Base-by-base conservation (phyloP, 1,140 invertebrate species). In the Neotoxoptera formosana region DNA sequence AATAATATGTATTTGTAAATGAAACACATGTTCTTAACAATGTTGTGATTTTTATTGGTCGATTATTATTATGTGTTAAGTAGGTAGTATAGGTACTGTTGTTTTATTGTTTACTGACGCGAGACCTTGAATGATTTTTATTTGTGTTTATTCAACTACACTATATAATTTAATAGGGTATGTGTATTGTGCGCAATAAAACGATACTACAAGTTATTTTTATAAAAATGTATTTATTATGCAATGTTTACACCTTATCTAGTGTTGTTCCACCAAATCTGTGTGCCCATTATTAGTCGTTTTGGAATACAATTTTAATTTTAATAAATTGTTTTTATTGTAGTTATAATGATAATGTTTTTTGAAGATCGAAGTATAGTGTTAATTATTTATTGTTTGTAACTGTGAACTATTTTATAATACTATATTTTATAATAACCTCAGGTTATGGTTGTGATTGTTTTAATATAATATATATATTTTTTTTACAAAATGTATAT, bases 401-500 rank as follows among this genome's bases (percentile, higher is more conserved):
- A 30, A 90, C 53, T 30, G 36, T 90, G 7, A 45, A 90, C 36
- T 67, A 89, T 89, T 89, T 89, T 89, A 56, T 51, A 53, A 51
- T 88, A 34, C 56, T 67, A 48, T 90, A 67, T 90, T 90, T 90
- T 67, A 67, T 67, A 90, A 47, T 67, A 41, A 90, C 53, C 89
- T 45, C 36, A 45, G 60, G 60, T 76, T 76, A n/a, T 21, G 89
- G 89, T 90, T 90, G 89, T 90, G 89, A 90, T 90, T 90, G 89
- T 90, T 89, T 56, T 89, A 56, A 76, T 89, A 89, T 89, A 89
- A 14, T 89, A 41, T 89, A 89, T 56, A 34, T 56, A 89, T 56
- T 89, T 89, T 89, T 89, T 89, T 89, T 89, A 56, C 51, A 36
- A 41, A 89, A 89, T 56, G 34, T 89, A 89, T 89, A 56, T 56